These are phyloP conservation scores for Mechanitis mazaeus DNA, from an alignment of 2,888 invertebrate genomes.

Conservation along the genomic window DNA sequence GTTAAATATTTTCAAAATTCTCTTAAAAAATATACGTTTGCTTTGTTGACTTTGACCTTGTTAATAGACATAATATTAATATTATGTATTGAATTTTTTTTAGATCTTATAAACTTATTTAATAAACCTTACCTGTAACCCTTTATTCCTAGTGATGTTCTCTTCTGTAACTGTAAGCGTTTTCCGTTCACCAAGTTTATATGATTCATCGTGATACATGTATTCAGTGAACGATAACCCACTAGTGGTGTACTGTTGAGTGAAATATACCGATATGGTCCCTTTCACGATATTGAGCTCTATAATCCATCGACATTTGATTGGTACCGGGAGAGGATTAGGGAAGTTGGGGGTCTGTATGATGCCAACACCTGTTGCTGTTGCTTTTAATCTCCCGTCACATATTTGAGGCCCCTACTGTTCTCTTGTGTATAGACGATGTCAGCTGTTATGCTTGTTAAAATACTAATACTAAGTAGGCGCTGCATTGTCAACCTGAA, in stretches of 20 bases:
- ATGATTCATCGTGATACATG: conserved; percentile 82
- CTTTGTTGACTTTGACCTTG: no score
- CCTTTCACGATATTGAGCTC: conserved; percentile 83
- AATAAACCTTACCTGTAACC: conserved; percentile 62
- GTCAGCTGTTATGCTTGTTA: conserved; percentile 49
- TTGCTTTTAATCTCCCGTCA: conserved; percentile 80
- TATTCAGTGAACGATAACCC: conserved; percentile 87
- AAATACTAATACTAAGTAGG: conserved; percentile 48
- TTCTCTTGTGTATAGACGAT: conserved; percentile 50
- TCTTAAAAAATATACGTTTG: no score
- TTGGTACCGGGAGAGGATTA: conserved; percentile 85
- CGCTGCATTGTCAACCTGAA: conserved; percentile 56
- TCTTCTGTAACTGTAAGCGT: conserved; percentile 84
- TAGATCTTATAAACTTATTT: conserved; percentile 1
- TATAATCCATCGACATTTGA: conserved; percentile 91
- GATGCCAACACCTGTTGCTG: conserved; percentile 82
- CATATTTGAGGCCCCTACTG: conserved; percentile 73
- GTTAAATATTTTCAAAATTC: no score
- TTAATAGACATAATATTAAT: no score
- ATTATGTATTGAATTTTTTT: no score
- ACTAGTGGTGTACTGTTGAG: conserved; percentile 89
- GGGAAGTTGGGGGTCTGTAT: conserved; percentile 92
- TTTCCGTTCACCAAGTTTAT: conserved; percentile 80
- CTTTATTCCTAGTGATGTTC: conserved; percentile 82
- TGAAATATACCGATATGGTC: conserved; percentile 90